Base-by-base conservation (phyloP, 2,113 vertebrate species). In the Zapus hudsonius region DNA sequence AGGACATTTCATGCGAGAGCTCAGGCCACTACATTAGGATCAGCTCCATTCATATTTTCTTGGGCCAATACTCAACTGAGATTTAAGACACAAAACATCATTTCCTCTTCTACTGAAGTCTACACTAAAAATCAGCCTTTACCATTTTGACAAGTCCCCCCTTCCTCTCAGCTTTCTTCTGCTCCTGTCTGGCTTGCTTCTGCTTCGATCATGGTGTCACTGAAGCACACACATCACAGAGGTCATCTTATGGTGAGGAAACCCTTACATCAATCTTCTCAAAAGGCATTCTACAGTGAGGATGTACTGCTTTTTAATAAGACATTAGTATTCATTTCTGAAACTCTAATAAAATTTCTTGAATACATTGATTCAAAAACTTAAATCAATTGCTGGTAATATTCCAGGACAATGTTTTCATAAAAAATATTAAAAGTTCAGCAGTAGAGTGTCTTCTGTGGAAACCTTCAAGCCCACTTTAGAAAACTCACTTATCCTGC, bases 281-380 rank as follows among this genome's bases (percentile, higher is more conserved):
- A 59, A 72, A 67, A 22, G 15, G 19, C 69, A 67, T 76, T 79
- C 59, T 55, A 40, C 3, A 74, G 3, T 23, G 11, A 4, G 17
- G n/a, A 72, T 16, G 10, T 2, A 2, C 17, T 61, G 10, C 27
- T 79, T 70, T 94, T 52, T 52, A 36, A 52, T 84, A 64, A 66
- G 40, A 69, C 52, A 22, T 47, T 72, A 75, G 31, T 55, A 29
- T 75, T 59, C 15, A 67, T 22, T 89, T 27, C 16, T 83, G 36
- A 57, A 36, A 82, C n/a, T 94, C 57, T 23, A 52, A 75, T 79
- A 89, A 74, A 57, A 59, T 70, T 67, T 92, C 57, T 90, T 76
- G 33, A 66, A 33, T 20, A 73, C 40, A 20, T 87, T 73, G 31
- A 90, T 67, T 67, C 22, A 70, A 92, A 90, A 38, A 27, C 23